phyloP scores from a whole-genome alignment of 2,888 invertebrate species.

The Esperia sulphurella region DNA sequence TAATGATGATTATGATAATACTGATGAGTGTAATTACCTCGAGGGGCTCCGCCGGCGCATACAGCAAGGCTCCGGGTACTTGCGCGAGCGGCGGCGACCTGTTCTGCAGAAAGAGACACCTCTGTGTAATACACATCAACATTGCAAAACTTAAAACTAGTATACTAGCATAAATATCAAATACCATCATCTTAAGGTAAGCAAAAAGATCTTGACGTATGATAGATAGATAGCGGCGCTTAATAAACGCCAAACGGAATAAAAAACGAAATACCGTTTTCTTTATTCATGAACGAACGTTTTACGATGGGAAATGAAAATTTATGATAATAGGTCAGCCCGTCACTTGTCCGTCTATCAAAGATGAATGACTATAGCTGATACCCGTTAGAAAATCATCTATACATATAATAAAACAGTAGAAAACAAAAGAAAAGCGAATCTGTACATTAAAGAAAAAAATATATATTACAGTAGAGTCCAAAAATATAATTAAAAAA shows the following conservation, averaged over 20 bases:
- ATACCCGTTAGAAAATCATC: too few species aligned
- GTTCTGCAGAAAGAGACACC: constrained; percentile 70
- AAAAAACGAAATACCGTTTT: constrained; percentile 11
- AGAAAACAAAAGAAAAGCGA: too few species aligned
- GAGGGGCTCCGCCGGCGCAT: constrained; percentile 67
- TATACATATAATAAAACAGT: too few species aligned
- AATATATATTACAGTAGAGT: too few species aligned
- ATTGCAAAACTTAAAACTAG: too few species aligned
- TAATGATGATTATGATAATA: too few species aligned
- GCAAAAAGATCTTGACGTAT: constrained; percentile 4
- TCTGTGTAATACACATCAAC: constrained; percentile 51
- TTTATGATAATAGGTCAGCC: neutral
- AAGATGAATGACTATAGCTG: neutral
- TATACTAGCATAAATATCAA: too few species aligned
- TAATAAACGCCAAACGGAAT: constrained; percentile 14
- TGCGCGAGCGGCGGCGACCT: constrained; percentile 71
- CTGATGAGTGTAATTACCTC: constrained; percentile 42
- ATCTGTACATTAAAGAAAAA: too few species aligned
- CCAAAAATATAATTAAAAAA: too few species aligned
- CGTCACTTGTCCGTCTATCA: constrained; percentile 1
- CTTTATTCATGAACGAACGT: constrained; percentile 9
- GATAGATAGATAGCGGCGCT: constrained; percentile 4
- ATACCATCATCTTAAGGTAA: neutral
- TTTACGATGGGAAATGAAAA: constrained; percentile 6
- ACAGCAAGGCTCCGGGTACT: constrained; percentile 63